A percentile compares a stretch with the other conserved stretches of the same genome.
Evolutionary conservation across 1,140 invertebrate species (phyloP).

Genomic region (Matsumurasca onukii): DNA sequence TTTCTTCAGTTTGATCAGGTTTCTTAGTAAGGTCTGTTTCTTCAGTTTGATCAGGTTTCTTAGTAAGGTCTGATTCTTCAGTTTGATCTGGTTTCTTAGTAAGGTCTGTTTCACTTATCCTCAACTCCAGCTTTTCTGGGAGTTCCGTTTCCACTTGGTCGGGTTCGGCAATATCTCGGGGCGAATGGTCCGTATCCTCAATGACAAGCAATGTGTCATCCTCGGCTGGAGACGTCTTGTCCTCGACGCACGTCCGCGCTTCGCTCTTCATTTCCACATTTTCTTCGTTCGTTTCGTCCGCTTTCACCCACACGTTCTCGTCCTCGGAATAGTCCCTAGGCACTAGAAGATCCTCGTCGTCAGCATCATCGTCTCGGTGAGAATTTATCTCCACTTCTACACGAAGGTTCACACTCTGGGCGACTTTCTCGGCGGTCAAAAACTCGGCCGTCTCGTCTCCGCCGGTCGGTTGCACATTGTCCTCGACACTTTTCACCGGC

Average conservation of each 20-base stretch:
- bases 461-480: background rate
- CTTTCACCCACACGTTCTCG: conserved; percentile 13
- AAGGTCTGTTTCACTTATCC: background rate
- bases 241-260: background rate
- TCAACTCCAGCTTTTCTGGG: background rate
- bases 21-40: too few relatives aligned
- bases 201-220: background rate
- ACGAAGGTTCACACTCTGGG: background rate
- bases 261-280: background rate
- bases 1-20: too few relatives aligned
- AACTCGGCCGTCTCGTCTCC: background rate
- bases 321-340: background rate
- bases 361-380: background rate
- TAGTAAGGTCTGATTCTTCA: too few relatives aligned
- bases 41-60: too few relatives aligned
- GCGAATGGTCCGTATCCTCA: background rate
- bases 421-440: background rate
- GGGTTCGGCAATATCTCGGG: background rate
- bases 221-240: too few relatives aligned
- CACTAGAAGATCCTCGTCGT: background rate
- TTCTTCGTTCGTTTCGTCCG: background rate
- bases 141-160: background rate
- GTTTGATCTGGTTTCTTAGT: too few relatives aligned
- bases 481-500: background rate
- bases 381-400: background rate